Evolutionary conservation across 1,140 invertebrate genomes (phyloP), one percentile per base, ranked within the genome.

Genomic region (Chelonus insularis): DNA sequence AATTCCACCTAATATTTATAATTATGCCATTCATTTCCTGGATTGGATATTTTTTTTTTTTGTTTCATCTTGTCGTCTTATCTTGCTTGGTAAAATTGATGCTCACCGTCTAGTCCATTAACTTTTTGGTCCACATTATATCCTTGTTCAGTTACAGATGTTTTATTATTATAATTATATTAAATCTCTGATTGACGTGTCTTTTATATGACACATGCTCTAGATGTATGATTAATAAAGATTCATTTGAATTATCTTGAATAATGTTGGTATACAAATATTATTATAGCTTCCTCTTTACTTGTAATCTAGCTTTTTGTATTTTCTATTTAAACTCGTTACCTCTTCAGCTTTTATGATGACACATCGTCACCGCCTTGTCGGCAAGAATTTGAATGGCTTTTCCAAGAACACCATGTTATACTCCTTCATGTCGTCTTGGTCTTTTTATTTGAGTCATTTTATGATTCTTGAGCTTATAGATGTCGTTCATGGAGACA

Each of bases 321-420:
- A n/a, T n/a, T n/a, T n/a, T n/a, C n/a, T n/a, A n/a, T n/a, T n/a
- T n/a, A n/a, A n/a, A n/a, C n/a, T n/a, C n/a, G n/a, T n/a, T n/a
- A n/a, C n/a, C n/a, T n/a, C n/a, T n/a, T n/a, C n/a, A n/a, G n/a
- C n/a, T 60, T 64, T 60, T 64, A 51, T 55, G 41, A 34, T 45
- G 29, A 39, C 34, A 43, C 34, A 39, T 45, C 55, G 32, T 23
- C 36, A 32, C 41, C 37, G n/a, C 25, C 43, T 39, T 56, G 51
- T 54, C 43, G 25, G 29, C 34, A 8, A 8, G 34, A 56, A 60
- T 64, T 57, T 43, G 47, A 64, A 57, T 41, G 45, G 39, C 25
- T 50, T 61, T 64, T 64, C 63, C 48, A 37, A 52, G 63, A 64
- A 64, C 34, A 59, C 47, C 29, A 45, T 45, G n/a, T n/a, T n/a